A percentile compares a stretch with the other conserved stretches of the same genome.
Conservation (phyloP, 2,797 vertebrate species). For the Poeciliopsis infans region DNA sequence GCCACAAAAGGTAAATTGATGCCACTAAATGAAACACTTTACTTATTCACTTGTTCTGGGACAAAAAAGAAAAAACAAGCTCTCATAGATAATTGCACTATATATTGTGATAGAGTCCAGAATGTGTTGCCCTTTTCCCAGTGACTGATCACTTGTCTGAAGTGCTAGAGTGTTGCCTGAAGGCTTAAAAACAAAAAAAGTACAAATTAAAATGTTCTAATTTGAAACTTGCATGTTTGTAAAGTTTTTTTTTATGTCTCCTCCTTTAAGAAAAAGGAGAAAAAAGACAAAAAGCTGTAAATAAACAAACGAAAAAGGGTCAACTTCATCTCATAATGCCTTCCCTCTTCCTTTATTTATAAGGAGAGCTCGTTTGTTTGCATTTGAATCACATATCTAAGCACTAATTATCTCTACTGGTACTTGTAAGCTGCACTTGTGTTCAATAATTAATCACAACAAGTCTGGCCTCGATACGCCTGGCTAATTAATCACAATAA, state of each 20-base stretch:
- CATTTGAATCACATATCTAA: constrained; percentile 43
- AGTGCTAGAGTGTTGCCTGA: constrained; percentile 39
- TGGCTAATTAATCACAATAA: constrained; percentile 52
- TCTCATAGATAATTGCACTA: too few relatives aligned
- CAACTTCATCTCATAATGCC: neutral
- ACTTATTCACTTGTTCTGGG: neutral
- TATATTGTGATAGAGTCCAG: neutral
- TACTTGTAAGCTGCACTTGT: constrained; percentile 40
- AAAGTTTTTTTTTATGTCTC: neutral
- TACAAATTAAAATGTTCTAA: constrained; percentile 36
- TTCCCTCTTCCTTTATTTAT: constrained; percentile 16
- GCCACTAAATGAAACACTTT: neutral
- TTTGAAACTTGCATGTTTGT: constrained; percentile 13
- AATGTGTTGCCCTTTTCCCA: constrained; percentile 15
- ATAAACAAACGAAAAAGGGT: neutral
- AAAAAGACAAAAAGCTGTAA: neutral
- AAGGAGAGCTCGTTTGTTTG: constrained; percentile 45
- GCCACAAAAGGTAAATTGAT: constrained; percentile 62
- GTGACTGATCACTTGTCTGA: constrained; percentile 32
- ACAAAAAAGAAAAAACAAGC: neutral
- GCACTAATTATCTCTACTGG: constrained; percentile 51
- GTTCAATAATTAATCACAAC: constrained; percentile 62
- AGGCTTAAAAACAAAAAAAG: constrained; percentile 29
- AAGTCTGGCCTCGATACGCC: constrained; percentile 26
- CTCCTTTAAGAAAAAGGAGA: neutral